Conservation (phyloP, 1,140 invertebrate genomes). For the Subanguina moxae region DNA sequence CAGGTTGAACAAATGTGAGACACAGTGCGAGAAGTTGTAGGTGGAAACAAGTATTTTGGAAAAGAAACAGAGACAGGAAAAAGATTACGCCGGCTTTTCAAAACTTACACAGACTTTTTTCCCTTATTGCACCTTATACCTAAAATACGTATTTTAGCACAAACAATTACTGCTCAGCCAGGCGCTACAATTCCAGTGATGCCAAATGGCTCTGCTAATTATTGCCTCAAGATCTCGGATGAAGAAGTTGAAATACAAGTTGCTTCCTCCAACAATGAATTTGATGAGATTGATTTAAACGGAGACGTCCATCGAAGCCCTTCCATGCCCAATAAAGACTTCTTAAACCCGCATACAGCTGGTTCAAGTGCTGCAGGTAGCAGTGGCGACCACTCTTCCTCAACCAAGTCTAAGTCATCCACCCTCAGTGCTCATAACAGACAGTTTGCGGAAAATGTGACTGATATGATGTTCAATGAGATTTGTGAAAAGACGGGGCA, state of each 20-base stretch:
- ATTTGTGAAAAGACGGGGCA: not conserved
- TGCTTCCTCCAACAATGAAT: not conserved
- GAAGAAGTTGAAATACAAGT: not conserved
- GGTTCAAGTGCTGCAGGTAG: too few species aligned
- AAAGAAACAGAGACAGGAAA: too few species aligned
- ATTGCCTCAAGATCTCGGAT: too few species aligned
- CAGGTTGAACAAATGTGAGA: too few species aligned
- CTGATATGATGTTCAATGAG: conserved; percentile 5
- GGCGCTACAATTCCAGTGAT: not conserved
- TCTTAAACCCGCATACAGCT: too few species aligned
- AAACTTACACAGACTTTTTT: not conserved
- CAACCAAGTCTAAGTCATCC: too few species aligned
- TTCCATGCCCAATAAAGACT: too few species aligned
- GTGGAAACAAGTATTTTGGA: too few species aligned
- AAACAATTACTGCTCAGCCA: not conserved
- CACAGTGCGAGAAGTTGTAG: too few species aligned
- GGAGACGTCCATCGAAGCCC: not conserved
- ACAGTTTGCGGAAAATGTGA: not conserved
- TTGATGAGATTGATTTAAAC: not conserved
- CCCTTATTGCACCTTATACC: too few species aligned
- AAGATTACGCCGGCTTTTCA: too few species aligned
- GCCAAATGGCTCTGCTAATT: not conserved
- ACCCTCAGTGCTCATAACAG: not conserved
- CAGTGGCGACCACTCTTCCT: too few species aligned
- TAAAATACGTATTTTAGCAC: not conserved